A percentile compares a stretch with the other conserved stretches of the same genome.
Evolutionary conservation across 2,797 vertebrate genomes (phyloP).

Genomic region (Acanthurus lineatus): DNA sequence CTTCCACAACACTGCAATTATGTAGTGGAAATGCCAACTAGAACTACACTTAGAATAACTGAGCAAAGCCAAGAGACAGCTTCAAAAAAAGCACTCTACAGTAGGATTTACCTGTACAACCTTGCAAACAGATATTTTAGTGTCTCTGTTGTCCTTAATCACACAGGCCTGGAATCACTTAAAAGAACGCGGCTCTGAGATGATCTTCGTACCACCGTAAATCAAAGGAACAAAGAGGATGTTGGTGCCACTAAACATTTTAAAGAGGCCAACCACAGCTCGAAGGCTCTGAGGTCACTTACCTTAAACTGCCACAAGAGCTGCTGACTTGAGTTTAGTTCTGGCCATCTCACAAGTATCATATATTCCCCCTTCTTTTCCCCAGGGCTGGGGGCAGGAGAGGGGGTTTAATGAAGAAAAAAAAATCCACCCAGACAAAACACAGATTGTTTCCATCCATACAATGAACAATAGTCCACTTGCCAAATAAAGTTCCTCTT

Average conservation of each 20-base stretch:
- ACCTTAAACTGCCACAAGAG: conserved; percentile 22
- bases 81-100: conserved; percentile 16
- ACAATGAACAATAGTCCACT: conserved; percentile 64
- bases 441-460: conserved; percentile 80
- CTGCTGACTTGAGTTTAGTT: conserved; percentile 47
- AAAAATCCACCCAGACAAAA: conserved; percentile 61
- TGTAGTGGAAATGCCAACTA: conserved; percentile 42
- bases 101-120: conserved; percentile 24
- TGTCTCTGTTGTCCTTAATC: conserved; percentile 42
- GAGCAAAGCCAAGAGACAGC: conserved; percentile 30
- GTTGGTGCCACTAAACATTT: conserved; percentile 37
- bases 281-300: conserved; percentile 26
- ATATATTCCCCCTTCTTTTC: conserved; percentile 44
- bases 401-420: conserved; percentile 44
- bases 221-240: conserved; percentile 33
- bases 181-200: conserved; percentile 21
- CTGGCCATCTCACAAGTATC: conserved; percentile 67
- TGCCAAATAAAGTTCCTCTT: conserved; percentile 45
- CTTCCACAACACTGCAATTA: conserved; percentile 61
- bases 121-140: conserved; percentile 40
- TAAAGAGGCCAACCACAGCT: conserved; percentile 32
- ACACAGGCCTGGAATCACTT: conserved; percentile 21
- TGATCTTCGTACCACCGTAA: conserved; percentile 38
- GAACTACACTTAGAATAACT: conserved; percentile 43
- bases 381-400: conserved; percentile 47